Evolutionary conservation across 2,888 invertebrate species (phyloP).

Genomic region (Geophilus truncorum): DNA sequence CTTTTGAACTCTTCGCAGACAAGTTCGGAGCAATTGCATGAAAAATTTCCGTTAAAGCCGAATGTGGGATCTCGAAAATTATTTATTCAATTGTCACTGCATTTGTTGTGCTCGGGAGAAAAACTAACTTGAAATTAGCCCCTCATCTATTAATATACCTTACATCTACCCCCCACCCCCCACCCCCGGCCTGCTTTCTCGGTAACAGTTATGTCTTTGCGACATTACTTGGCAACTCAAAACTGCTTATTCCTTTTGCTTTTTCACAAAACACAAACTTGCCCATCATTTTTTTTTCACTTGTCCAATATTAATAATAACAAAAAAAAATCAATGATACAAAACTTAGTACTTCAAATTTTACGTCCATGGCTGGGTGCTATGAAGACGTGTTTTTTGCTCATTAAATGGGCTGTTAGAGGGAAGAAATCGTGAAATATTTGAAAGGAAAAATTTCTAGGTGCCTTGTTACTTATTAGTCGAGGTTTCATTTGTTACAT

Average conservation of each 20-base stretch:
- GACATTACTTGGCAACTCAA: background rate
- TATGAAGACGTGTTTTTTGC: slow-evolving; percentile 1
- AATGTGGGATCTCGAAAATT: background rate
- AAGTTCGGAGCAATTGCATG: background rate
- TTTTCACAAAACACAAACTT: background rate
- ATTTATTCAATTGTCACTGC: background rate
- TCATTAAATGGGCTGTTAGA: background rate
- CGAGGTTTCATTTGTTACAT: slow-evolving; percentile 5
- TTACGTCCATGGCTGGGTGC: background rate
- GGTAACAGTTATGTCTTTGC: background rate
- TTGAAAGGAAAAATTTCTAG: slow-evolving; percentile 1
- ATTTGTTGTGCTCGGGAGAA: background rate
- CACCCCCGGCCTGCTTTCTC: background rate
- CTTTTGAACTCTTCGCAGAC: background rate
- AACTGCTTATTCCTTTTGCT: background rate
- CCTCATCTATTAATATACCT: background rate
- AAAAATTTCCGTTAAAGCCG: background rate
- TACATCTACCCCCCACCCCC: background rate
- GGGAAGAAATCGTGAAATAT: background rate
- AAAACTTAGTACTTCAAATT: background rate
- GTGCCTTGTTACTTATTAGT: slow-evolving; percentile 31
- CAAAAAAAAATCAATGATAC: background rate
- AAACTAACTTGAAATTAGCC: background rate
- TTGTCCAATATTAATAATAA: background rate
- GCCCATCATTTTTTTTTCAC: background rate